Conservation (phyloP, 1,140 invertebrate species). For the Fopius arisanus region DNA sequence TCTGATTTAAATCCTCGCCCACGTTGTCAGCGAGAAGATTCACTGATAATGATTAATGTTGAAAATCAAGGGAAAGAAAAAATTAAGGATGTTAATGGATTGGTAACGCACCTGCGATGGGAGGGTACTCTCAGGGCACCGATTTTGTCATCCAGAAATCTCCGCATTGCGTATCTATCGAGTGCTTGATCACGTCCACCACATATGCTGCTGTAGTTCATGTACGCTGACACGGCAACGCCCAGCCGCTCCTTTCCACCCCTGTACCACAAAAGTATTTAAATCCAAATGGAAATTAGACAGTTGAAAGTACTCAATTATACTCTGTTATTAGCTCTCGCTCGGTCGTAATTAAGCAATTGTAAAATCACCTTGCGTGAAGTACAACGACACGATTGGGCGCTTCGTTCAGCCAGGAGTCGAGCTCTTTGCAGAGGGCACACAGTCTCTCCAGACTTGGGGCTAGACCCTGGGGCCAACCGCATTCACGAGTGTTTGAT, state of each 20-base stretch:
- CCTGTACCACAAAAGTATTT: slow-evolving; percentile 54
- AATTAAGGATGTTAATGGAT: neutral
- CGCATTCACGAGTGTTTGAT: slow-evolving; percentile 78
- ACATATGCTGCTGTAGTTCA: slow-evolving; percentile 94
- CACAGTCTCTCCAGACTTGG: slow-evolving; percentile 90
- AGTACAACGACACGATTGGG: slow-evolving; percentile 85
- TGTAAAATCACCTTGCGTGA: slow-evolving; percentile 77
- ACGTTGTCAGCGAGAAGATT: neutral
- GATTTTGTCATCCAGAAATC: slow-evolving; percentile 88
- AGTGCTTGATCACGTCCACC: slow-evolving; percentile 87
- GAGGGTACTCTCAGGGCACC: slow-evolving; percentile 84
- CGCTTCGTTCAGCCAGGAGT: slow-evolving; percentile 86
- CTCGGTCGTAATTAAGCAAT: slow-evolving; percentile 5
- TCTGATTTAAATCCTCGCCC: neutral
- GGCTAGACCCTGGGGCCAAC: slow-evolving; percentile 86
- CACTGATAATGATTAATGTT: neutral
- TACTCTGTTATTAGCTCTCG: neutral
- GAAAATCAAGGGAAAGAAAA: neutral
- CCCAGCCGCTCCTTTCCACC: slow-evolving; percentile 81
- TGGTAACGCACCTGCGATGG: slow-evolving; percentile 77
- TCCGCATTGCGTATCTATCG: slow-evolving; percentile 90
- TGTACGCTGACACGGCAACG: slow-evolving; percentile 88
- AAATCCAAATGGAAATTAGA: neutral
- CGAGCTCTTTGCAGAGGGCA: slow-evolving; percentile 90
- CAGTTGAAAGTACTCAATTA: neutral